These are phyloP conservation scores for Nicator chloris DNA, from an alignment of 2,113 vertebrate genomes.

Conservation along the genomic window DNA sequence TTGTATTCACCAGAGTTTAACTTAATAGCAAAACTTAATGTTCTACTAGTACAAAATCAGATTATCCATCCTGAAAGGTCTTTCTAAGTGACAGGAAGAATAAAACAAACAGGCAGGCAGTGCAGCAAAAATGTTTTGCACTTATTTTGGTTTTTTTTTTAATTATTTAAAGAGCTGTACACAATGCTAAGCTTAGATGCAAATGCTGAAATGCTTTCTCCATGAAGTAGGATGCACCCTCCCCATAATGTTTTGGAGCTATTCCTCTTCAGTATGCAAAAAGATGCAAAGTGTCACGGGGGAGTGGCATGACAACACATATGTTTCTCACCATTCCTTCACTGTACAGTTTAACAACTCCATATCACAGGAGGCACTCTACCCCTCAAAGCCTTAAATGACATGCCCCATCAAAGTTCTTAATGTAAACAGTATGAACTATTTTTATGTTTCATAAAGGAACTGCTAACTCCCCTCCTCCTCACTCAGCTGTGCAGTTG, in stretches of 20 bases:
- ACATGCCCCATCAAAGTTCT: neutral
- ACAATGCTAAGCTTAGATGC: neutral
- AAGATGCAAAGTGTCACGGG: constrained; percentile 3
- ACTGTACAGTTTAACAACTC: neutral
- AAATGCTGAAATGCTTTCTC: neutral
- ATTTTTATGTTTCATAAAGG: neutral
- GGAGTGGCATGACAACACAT: constrained; percentile 24
- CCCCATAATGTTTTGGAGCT: neutral
- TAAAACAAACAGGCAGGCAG: neutral
- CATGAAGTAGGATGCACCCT: neutral
- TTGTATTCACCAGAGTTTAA: neutral
- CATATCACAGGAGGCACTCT: neutral
- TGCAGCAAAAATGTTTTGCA: neutral
- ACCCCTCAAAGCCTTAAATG: constrained; percentile 2
- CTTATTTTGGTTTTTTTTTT: neutral
- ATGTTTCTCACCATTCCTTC: constrained; percentile 32
- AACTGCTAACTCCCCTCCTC: neutral
- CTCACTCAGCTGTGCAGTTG: neutral
- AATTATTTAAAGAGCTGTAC: neutral
- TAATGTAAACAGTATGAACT: neutral
- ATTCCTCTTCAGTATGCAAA: neutral
- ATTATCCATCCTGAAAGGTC: neutral
- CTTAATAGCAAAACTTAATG: neutral
- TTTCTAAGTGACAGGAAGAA: neutral
- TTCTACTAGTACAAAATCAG: neutral